A percentile compares a stretch with the other conserved stretches of the same genome.
These are phyloP conservation scores for Apodemia mormo DNA, from an alignment of 2,888 invertebrate species.

Conservation along the genomic window DNA sequence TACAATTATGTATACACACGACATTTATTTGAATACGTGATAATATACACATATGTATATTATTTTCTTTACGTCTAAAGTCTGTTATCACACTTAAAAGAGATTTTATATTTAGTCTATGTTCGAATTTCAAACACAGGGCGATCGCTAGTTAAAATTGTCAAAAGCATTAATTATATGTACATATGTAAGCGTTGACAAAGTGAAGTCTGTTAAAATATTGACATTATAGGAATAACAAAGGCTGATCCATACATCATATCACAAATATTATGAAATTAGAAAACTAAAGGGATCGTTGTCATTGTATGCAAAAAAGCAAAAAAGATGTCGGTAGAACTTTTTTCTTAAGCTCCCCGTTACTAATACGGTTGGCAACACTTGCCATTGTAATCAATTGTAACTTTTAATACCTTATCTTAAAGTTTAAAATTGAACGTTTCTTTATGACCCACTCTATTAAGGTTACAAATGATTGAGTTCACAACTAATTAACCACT, in stretches of 20 bases:
- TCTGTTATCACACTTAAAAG: too few species aligned
- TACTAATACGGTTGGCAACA: conserved; percentile 22
- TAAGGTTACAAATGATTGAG: conserved; percentile 67
- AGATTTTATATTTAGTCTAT: too few species aligned
- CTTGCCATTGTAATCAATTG: conserved; percentile 1
- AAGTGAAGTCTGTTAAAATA: not conserved
- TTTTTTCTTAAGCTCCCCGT: conserved; percentile 24
- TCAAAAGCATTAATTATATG: too few species aligned
- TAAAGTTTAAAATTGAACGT: conserved; percentile 10
- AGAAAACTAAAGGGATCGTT: conserved; percentile 8
- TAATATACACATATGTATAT: too few species aligned
- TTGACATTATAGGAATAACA: not conserved
- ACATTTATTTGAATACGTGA: too few species aligned
- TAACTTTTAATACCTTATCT: not conserved
- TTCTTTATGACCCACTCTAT: conserved; percentile 31
- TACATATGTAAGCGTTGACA: not conserved
- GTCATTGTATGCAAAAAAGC: conserved; percentile 18
- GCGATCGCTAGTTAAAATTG: too few species aligned
- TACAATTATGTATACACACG: too few species aligned
- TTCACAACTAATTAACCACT: conserved; percentile 57
- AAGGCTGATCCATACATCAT: not conserved
- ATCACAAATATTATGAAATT: not conserved
- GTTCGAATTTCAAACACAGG: too few species aligned
- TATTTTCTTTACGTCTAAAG: too few species aligned
- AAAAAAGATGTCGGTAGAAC: conserved; percentile 1